Evolutionary conservation across 2,113 vertebrate species (phyloP).

Genomic region (Corapipo altera): DNA sequence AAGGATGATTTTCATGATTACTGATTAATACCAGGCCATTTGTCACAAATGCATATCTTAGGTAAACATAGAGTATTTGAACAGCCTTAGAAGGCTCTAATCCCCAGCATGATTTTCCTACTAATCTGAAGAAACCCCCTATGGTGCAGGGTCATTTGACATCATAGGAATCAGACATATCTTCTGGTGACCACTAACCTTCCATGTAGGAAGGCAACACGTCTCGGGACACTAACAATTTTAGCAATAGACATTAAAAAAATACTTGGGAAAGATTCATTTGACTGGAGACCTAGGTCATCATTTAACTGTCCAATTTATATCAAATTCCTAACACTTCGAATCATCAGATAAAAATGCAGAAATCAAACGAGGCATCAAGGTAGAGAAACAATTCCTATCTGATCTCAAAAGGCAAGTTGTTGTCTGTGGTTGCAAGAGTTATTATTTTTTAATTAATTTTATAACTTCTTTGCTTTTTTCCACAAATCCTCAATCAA

Average conservation of each 20-base stretch:
- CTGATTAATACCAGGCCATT: not conserved
- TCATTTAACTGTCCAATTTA: not conserved
- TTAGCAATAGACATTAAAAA: not conserved
- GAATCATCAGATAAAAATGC: not conserved
- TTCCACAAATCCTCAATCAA: not conserved
- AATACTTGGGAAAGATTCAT: not conserved
- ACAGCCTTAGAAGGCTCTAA: not conserved
- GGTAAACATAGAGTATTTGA: not conserved
- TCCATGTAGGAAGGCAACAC: not conserved
- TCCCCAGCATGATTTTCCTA: not conserved
- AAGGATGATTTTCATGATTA: not conserved
- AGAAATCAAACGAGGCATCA: not conserved
- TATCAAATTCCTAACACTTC: not conserved
- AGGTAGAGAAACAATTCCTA: not conserved
- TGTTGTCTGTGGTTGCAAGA: not conserved
- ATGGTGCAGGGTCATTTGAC: not conserved
- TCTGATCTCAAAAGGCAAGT: not conserved
- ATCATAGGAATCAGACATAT: not conserved
- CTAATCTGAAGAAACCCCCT: not conserved
- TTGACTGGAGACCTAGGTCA: not conserved
- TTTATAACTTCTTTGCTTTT: not conserved
- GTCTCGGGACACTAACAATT: not conserved
- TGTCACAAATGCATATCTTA: not conserved
- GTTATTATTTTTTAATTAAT: not conserved
- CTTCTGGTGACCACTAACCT: not conserved